Evolutionary conservation across 2,888 invertebrate species (phyloP), one percentile per base, ranked within the genome.

Genomic region (Andrena marginata): DNA sequence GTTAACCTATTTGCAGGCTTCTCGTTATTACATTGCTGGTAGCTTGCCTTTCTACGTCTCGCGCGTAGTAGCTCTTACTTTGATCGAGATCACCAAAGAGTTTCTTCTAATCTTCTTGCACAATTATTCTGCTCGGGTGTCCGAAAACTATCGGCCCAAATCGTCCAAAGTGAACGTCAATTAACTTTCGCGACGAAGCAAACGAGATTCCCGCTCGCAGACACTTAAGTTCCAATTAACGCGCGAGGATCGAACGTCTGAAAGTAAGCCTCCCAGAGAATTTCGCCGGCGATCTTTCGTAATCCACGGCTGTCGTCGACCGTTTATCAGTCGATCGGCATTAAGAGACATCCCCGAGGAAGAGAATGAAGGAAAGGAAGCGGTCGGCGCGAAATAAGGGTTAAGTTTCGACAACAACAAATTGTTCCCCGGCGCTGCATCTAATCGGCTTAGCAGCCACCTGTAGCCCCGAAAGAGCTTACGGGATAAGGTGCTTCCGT

Each of bases 381-480:
- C 63, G 81, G 80, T 48, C 78, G 79, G 84, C 31, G 85, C 72
- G 82, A 91, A 89, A 90, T 85, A 90, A 89, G 89, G 90, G 86
- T 89, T 88, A 84, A 90, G 85, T 90, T 90, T 90, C 86, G 89
- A 87, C 88, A 90, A 90, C 88, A 90, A 89, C 89, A 88, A 89
- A 91, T 91, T 85, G 89, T 89, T 87, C 77, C 59, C 62, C 85
- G 90, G 84, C 86, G 89, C 90, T 88, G 89, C 85, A 77, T 89
- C 90, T 91, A 92, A 92, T 92, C 92, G 89, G 91, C 90, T 92
- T 92, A 89, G 76, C 80, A 88, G 85, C 89, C 90, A 92, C 90
- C 91, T 91, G 92, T 90, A 88, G 87, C 77, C 82, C 64, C 63
- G 62, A 64, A 78, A 82, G 79, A 65, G 73, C 72, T 80, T 85